Conservation (phyloP, 2,888 invertebrate species). For the Linnaemya vulpina region DNA sequence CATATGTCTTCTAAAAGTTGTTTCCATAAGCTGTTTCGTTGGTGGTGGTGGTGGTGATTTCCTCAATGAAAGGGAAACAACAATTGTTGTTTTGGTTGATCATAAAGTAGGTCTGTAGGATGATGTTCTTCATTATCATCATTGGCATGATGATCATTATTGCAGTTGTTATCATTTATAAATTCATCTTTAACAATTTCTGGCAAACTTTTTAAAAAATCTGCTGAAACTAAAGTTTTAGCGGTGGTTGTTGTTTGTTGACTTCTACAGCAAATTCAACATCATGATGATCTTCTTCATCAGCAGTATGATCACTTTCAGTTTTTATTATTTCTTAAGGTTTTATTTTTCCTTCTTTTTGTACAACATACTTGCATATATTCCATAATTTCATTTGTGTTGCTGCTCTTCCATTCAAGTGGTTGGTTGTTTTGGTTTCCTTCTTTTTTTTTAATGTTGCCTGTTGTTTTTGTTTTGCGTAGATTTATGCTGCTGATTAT, state of each 20-base stretch:
- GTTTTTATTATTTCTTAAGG: slow-evolving; percentile 50
- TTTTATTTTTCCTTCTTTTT: slow-evolving; percentile 48
- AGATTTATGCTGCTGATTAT: slow-evolving; percentile 72
- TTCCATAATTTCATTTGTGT: slow-evolving; percentile 19
- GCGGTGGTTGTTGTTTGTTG: background rate
- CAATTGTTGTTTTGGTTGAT: slow-evolving; percentile 54
- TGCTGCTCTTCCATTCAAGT: slow-evolving; percentile 49
- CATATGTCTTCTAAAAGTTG: slow-evolving; percentile 62
- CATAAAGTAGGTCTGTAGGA: slow-evolving; percentile 72
- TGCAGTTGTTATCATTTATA: slow-evolving; percentile 5
- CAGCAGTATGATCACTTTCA: slow-evolving; percentile 60
- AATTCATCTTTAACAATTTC: background rate
- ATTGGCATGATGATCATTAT: slow-evolving; percentile 34
- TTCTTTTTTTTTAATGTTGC: slow-evolving; percentile 18
- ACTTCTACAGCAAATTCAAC: background rate
- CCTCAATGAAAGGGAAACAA: slow-evolving; percentile 80
- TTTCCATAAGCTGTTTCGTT: slow-evolving; percentile 17
- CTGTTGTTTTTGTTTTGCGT: slow-evolving; percentile 63
- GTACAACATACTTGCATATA: slow-evolving; percentile 1
- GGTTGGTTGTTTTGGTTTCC: slow-evolving; percentile 36
- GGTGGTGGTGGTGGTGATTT: slow-evolving; percentile 65
- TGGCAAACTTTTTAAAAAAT: background rate
- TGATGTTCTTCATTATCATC: slow-evolving; percentile 67
- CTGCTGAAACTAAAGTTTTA: slow-evolving; percentile 27
- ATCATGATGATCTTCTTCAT: slow-evolving; percentile 26